Base-by-base conservation (phyloP, 2,888 invertebrate genomes). In the Eulithis testata region DNA sequence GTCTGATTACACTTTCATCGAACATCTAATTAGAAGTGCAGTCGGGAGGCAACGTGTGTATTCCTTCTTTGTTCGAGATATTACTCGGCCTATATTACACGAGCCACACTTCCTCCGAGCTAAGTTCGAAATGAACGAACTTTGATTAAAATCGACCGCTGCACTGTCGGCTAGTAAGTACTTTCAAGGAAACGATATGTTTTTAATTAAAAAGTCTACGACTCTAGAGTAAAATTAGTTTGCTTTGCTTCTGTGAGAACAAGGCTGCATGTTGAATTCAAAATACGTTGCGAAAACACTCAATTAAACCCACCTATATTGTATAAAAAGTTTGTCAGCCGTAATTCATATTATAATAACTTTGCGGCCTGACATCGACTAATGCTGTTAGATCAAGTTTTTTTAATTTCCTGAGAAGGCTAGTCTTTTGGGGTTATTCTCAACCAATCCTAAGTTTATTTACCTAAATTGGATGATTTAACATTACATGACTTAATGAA, bases 1-100 rank as follows among this genome's bases (percentile, higher is more conserved):
- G 90, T 90, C 90, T 91, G 92, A 93, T 93, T 91, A 93, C 93
- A 91, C 87, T 92, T 91, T 92, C 91, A 92, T 93, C 91, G 93
- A 92, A 91, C 92, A 90, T 91, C 90, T 93, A 92, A 93, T 92
- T 92, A 91, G 90, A 85, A 90, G 89, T 91, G 91, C 93, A 91
- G 87, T 82, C 84, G 82, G 75, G 66, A 66, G 72, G 81, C 84
- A 80, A 84, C 86, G 87, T 86, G 84, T 89, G 89, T 90, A 87
- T 89, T 90, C 55, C 55, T 62, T 66, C 88, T 89, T 89, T 90
- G 89, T 89, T 85, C 84, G 76, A 72, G 86, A 88, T 89, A 90
- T 87, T 89, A 87, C 83, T 81, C 84, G 82, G 83, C 85, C 86
- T 85, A 85, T 85, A 87, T 87, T 84, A 87, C 87, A 81, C 78